A percentile compares a stretch with the other conserved stretches of the same genome.
Evolutionary conservation across 2,797 vertebrate species (phyloP).

Genomic region (Microctenopoma steveboyesi): DNA sequence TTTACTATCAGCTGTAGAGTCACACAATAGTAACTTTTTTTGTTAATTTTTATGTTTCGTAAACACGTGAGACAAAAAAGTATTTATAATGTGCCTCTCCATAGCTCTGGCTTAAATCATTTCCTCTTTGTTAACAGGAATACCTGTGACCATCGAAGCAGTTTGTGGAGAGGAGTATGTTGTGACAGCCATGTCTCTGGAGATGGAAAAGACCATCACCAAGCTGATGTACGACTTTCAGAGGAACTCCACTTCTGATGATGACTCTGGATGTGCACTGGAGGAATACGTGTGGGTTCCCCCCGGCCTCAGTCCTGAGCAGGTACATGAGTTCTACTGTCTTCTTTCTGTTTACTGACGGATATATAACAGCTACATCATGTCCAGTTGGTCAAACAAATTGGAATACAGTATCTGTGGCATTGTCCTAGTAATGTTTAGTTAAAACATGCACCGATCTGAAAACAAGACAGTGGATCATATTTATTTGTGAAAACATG

Average conservation of each 20-base stretch:
- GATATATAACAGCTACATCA: slow-evolving; percentile 20
- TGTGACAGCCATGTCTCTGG: slow-evolving; percentile 95
- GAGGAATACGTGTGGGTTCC: slow-evolving; percentile 98
- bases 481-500: slow-evolving; percentile 41
- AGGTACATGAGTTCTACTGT: slow-evolving; percentile 81
- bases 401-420: slow-evolving; percentile 37
- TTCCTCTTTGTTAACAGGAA: slow-evolving; percentile 53
- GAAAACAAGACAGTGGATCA: slow-evolving; percentile 34
- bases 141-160: slow-evolving; percentile 75
- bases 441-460: slow-evolving; percentile 32
- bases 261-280: slow-evolving; percentile 96
- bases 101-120: background rate
- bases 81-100: background rate
- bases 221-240: slow-evolving; percentile 99
- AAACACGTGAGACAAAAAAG: slow-evolving; percentile 1
- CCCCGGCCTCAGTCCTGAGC: slow-evolving; percentile 95
- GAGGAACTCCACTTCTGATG: slow-evolving; percentile 97
- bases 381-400: slow-evolving; percentile 37
- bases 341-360: background rate
- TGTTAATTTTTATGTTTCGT: background rate
- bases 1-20: too few species aligned
- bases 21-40: too few species aligned
- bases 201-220: slow-evolving; percentile 99
- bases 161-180: slow-evolving; percentile 89
- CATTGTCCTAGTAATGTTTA: slow-evolving; percentile 32